These are phyloP conservation scores for Acromyrmex echinatior DNA, from an alignment of 1,140 invertebrate species.

Conservation along the genomic window DNA sequence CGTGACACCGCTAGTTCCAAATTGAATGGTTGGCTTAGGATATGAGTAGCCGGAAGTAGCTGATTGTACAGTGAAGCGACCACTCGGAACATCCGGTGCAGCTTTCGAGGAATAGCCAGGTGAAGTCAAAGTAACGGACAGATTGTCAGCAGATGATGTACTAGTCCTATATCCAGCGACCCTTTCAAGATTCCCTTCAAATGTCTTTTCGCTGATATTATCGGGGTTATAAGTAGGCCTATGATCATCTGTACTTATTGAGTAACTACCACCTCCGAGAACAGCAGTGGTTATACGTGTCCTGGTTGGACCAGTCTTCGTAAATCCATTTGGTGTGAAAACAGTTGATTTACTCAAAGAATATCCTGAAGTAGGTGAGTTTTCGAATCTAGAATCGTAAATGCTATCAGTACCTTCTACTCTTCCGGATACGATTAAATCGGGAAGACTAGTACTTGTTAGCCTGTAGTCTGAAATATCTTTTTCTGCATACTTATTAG, in stretches of 20 bases:
- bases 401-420: slow-evolving; percentile 40
- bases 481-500: slow-evolving; percentile 77
- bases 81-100: slow-evolving; percentile 38
- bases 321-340: slow-evolving; percentile 62
- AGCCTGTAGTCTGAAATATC: slow-evolving; percentile 72
- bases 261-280: slow-evolving; percentile 83
- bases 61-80: slow-evolving; percentile 40
- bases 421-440: slow-evolving; percentile 61
- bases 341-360: slow-evolving; percentile 7
- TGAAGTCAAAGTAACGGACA: slow-evolving; percentile 6
- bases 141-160: slow-evolving; percentile 12
- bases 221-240: slow-evolving; percentile 76
- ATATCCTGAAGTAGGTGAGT: slow-evolving; percentile 37
- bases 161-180: slow-evolving; percentile 69
- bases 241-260: slow-evolving; percentile 71
- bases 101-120: slow-evolving; percentile 24
- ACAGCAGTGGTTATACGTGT: slow-evolving; percentile 84
- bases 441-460: slow-evolving; percentile 60
- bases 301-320: slow-evolving; percentile 83
- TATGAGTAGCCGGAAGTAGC: slow-evolving; percentile 73
- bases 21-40: slow-evolving; percentile 71
- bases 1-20: slow-evolving; percentile 58
- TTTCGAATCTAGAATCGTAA: slow-evolving; percentile 37
- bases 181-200: slow-evolving; percentile 72
- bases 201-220: slow-evolving; percentile 82